Percentiles rank a stretch among this genome's conserved stretches.
Evolutionary conservation across 1,140 invertebrate species (phyloP).

Genomic region (Ostrea denselamellosa): DNA sequence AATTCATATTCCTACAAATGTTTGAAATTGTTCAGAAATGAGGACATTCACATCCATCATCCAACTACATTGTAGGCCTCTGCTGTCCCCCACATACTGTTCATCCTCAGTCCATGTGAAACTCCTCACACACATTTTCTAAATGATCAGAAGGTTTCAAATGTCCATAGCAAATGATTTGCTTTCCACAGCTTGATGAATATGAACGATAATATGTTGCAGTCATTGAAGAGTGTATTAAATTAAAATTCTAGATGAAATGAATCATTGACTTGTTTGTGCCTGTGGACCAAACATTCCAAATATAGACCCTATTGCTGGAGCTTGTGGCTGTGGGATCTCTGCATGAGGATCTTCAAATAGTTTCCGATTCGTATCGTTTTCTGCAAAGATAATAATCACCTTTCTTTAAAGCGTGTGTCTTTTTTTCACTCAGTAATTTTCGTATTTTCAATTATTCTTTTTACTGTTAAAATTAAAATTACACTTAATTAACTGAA

Average conservation of each 20-base stretch:
- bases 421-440: too few relatives aligned
- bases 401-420: too few relatives aligned
- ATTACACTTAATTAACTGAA: too few relatives aligned
- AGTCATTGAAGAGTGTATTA: neutral
- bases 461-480: too few relatives aligned
- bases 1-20: neutral
- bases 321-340: neutral
- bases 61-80: neutral
- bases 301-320: neutral
- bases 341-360: constrained; percentile 3
- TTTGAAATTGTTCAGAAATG: neutral
- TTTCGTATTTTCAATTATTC: too few relatives aligned
- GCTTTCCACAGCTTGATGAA: constrained; percentile 1
- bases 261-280: neutral
- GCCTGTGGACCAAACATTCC: constrained; percentile 7
- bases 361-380: neutral
- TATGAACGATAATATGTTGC: neutral
- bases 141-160: neutral
- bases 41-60: neutral
- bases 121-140: neutral
- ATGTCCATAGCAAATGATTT: neutral
- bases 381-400: constrained; percentile 1
- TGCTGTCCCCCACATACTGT: neutral
- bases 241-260: neutral
- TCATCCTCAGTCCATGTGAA: neutral